phyloP scores from a whole-genome alignment of 2,797 vertebrate genomes.

The Acipenser transmontanus region DNA sequence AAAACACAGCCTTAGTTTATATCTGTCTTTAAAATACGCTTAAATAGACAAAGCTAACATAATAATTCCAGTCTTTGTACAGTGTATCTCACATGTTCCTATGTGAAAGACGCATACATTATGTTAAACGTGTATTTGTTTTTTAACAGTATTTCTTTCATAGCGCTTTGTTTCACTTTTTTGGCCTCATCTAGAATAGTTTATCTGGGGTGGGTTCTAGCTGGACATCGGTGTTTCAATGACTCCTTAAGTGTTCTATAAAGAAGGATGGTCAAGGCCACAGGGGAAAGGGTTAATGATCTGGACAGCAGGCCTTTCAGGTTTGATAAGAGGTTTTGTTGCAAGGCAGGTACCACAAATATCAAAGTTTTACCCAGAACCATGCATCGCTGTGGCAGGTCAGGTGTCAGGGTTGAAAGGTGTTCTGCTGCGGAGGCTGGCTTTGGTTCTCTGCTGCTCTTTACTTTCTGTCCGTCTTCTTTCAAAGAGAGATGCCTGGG shows the following conservation, averaged over 20 bases:
- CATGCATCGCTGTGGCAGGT: constrained; percentile 59
- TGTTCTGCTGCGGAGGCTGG: constrained; percentile 21
- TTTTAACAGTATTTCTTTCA: too few relatives aligned
- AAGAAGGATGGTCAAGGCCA: constrained; percentile 48
- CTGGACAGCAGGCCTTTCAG: constrained; percentile 44
- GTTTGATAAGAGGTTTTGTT: constrained; percentile 60
- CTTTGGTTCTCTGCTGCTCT: neutral
- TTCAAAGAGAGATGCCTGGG: neutral
- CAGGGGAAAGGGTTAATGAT: constrained; percentile 63
- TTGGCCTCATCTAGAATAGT: too few relatives aligned
- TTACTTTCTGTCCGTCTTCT: constrained; percentile 2
- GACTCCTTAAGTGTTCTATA: constrained; percentile 64
- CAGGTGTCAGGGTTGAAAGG: constrained; percentile 49
- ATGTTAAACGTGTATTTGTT: too few relatives aligned
- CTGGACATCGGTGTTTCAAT: too few relatives aligned
- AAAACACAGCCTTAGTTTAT: too few relatives aligned
- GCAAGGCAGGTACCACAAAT: constrained; percentile 61
- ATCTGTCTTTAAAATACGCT: too few relatives aligned
- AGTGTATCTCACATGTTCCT: too few relatives aligned
- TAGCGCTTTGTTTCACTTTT: too few relatives aligned
- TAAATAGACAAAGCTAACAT: too few relatives aligned
- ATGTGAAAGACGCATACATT: too few relatives aligned
- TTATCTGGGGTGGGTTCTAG: too few relatives aligned
- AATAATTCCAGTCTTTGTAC: too few relatives aligned
- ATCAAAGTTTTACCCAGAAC: constrained; percentile 51